Evolutionary conservation across 2,888 invertebrate species (phyloP).

Genomic region (Anagyrus pseudococci): DNA sequence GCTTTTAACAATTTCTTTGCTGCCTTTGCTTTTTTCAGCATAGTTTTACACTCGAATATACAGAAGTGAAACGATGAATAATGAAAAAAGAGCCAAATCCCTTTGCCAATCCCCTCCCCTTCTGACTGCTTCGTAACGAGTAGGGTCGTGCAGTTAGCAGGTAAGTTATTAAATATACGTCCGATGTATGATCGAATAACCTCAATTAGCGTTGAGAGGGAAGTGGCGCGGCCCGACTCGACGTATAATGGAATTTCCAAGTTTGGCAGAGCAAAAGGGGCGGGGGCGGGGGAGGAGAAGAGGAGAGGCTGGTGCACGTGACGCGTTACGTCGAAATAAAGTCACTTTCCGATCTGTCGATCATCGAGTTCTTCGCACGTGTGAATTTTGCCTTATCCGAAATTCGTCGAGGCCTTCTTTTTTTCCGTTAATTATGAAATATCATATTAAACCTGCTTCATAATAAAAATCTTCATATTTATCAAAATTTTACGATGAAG

Average conservation of each 20-base stretch:
- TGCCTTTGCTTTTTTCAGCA: too few relatives aligned
- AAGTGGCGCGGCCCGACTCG: conserved; percentile 2
- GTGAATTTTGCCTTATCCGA: background rate
- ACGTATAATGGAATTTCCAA: conserved; percentile 33
- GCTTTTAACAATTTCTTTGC: too few relatives aligned
- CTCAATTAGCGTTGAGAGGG: conserved; percentile 29
- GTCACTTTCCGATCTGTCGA: conserved; percentile 29
- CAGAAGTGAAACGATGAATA: too few relatives aligned
- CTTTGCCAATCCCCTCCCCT: too few relatives aligned
- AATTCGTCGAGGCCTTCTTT: background rate
- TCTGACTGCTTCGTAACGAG: background rate
- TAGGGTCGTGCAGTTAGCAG: conserved; percentile 3
- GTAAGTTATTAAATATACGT: conserved; percentile 32
- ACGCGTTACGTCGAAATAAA: background rate
- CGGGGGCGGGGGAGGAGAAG: background rate
- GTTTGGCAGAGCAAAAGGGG: too few relatives aligned
- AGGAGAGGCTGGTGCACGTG: background rate
- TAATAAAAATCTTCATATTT: too few relatives aligned
- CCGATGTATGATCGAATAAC: conserved; percentile 34
- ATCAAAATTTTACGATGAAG: too few relatives aligned
- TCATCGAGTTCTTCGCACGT: conserved; percentile 1
- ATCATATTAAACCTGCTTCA: too few relatives aligned
- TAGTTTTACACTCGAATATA: too few relatives aligned
- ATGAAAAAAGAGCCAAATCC: too few relatives aligned
- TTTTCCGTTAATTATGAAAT: too few relatives aligned